Base-by-base conservation (phyloP, 2,797 vertebrate genomes). In the Chrysocyon brachyurus region DNA sequence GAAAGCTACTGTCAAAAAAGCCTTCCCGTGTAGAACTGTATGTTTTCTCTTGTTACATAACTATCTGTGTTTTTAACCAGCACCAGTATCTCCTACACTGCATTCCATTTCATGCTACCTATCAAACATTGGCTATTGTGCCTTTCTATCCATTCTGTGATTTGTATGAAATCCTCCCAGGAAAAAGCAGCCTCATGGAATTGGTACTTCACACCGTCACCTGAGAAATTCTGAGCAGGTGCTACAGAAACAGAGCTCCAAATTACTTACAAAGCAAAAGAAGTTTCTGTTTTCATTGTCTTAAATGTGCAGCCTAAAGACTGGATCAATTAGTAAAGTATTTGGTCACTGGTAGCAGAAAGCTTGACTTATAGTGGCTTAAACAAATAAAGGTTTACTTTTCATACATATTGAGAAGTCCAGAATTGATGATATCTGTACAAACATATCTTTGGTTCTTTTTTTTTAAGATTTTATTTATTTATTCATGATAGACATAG, bases 1-100 rank as follows among this genome's bases (percentile, higher is more conserved):
- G 66, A 87, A 97, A 84, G 59, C 63, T 54, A 57, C 26, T 78
- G 26, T 91, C 70, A 21, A 52, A 94, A 90, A 90, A 84, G 5
- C 64, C 75, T 75, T 70, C 21, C n/a, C 31, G 4, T 2, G 6
- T 3, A 36, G 49, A 40, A 19, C 33, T 19, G 5, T 57, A 46
- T 84, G 40, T 26, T 57, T 49, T 81, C 73, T 16, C 57, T 57
- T 91, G 73, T 66, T 52, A 31, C 40, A 22, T 89, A 87, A 61
- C 59, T 46, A 49, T 77, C 49, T 54, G 10, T 79, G 28, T 75
- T 78, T 19, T 91, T 91, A 85, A 68, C 24, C 31, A 59, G 77
- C 11, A n/a, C 36, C n/a, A 79, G 1, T 57, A 59, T 59, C 36
- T 83, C 36, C 59, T 28, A 68, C 0, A 11, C n/a, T 77, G n/a